These are phyloP conservation scores for Torymus auratus DNA, from an alignment of 2,888 invertebrate genomes.

Conservation along the genomic window DNA sequence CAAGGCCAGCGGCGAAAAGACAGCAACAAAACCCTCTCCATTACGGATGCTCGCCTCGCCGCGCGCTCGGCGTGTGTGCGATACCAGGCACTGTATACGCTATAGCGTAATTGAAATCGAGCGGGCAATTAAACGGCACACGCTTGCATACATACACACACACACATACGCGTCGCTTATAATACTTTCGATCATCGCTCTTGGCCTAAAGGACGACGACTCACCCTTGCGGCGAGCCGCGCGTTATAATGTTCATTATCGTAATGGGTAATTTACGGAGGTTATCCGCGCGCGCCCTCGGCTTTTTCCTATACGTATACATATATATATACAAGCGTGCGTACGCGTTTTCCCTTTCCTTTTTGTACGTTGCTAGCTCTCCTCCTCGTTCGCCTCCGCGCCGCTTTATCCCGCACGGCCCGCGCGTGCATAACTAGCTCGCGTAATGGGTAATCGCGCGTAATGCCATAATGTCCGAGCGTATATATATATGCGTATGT, in stretches of 20 bases:
- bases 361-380: neutral
- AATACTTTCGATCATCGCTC: conserved; percentile 36
- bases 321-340: neutral
- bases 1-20: conserved; percentile 38
- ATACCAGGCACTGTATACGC: neutral
- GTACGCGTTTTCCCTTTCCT: neutral
- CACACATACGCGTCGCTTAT: neutral
- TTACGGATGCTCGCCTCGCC: conserved; percentile 47
- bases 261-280: conserved; percentile 46
- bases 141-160: neutral
- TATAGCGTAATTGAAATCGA: conserved; percentile 50
- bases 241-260: conserved; percentile 37
- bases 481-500: no score
- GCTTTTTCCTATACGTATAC: neutral
- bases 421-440: conserved; percentile 66
- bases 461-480: conserved; percentile 66
- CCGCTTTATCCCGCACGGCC: neutral
- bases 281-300: conserved; percentile 7
- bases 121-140: conserved; percentile 47
- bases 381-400: neutral
- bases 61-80: no score
- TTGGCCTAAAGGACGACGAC: conserved; percentile 14
- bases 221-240: neutral
- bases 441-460: conserved; percentile 69
- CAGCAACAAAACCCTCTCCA: conserved; percentile 36